A percentile compares a stretch with the other conserved stretches of the same genome.
Evolutionary conservation across 2,113 vertebrate genomes (phyloP).

Genomic region (Pleuronectes platessa): DNA sequence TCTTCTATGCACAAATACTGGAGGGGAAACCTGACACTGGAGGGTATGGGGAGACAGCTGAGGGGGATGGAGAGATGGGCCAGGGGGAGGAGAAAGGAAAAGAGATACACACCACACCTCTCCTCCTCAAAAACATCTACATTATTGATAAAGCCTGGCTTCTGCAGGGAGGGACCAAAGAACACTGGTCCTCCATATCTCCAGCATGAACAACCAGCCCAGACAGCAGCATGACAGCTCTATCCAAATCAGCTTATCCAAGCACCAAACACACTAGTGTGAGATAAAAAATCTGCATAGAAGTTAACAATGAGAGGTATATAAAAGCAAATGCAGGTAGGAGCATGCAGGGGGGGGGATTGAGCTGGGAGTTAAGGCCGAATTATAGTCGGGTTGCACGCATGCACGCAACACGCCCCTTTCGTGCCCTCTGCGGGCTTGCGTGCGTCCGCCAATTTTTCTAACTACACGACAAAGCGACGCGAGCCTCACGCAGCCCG

Average conservation of each 20-base stretch:
- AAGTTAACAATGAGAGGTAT: conserved; percentile 4
- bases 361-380: too few relatives aligned
- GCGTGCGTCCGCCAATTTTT: too few relatives aligned
- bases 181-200: conserved; percentile 41
- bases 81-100: conserved; percentile 51
- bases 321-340: conserved; percentile 13
- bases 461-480: too few relatives aligned
- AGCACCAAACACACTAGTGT: conserved; percentile 15
- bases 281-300: conserved; percentile 8
- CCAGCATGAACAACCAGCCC: conserved; percentile 35
- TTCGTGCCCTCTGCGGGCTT: too few relatives aligned
- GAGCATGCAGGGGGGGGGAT: not conserved
- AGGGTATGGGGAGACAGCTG: conserved; percentile 58
- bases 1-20: conserved; percentile 68
- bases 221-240: conserved; percentile 12
- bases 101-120: conserved; percentile 64
- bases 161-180: conserved; percentile 58
- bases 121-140: conserved; percentile 79
- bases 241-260: not conserved
- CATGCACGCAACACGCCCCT: too few relatives aligned
- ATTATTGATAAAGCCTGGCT: conserved; percentile 79
- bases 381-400: too few relatives aligned
- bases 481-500: too few relatives aligned
- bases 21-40: conserved; percentile 77
- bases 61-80: conserved; percentile 36